Evolutionary conservation across 2,113 vertebrate species (phyloP).

Genomic region (Acrocephalus arundinaceus): DNA sequence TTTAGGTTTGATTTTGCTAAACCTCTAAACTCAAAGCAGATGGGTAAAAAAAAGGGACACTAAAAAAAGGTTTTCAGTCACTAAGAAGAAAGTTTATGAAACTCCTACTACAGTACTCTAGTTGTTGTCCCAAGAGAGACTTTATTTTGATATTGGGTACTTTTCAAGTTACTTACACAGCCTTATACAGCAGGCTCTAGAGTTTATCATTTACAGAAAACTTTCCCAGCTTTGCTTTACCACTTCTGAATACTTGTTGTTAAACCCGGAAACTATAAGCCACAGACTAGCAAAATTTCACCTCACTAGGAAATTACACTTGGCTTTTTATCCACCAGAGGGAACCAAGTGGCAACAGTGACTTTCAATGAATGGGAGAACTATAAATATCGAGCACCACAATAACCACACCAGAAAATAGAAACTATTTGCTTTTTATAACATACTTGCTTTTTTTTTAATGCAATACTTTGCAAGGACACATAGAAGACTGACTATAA

Average conservation of each 20-base stretch:
- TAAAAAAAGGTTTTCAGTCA: neutral
- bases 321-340: slow-evolving; percentile 28
- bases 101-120: neutral
- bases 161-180: neutral
- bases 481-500: neutral
- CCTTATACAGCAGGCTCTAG: neutral
- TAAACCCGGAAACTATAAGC: fast-evolving
- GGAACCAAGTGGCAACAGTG: neutral
- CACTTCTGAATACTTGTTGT: neutral
- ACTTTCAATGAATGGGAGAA: neutral
- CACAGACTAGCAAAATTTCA: neutral
- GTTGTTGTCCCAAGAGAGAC: neutral
- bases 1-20: neutral
- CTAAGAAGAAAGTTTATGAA: neutral
- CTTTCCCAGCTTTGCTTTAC: neutral
- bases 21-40: neutral
- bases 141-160: neutral
- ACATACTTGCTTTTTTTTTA: neutral
- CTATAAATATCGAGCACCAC: neutral
- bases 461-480: neutral
- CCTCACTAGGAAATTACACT: neutral
- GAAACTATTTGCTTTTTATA: neutral
- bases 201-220: neutral
- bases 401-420: neutral
- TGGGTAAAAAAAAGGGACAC: neutral